These are phyloP conservation scores for Diadema setosum DNA, from an alignment of 35 echinoderm and acorn worm species.

Conservation along the genomic window DNA sequence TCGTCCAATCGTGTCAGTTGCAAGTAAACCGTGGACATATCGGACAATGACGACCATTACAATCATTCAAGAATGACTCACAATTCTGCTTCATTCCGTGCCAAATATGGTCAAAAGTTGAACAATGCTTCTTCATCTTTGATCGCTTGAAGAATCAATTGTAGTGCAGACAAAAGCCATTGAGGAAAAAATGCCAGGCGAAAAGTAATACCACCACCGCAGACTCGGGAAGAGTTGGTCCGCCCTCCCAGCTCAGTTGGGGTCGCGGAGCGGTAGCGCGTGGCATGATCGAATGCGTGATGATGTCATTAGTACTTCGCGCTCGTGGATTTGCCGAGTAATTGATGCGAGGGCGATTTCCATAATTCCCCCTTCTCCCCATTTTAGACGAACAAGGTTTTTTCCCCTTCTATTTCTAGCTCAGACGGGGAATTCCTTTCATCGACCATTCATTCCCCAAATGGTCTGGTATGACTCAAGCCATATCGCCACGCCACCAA, in stretches of 20 bases:
- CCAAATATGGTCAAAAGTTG: too few species aligned
- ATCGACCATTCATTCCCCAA: not conserved
- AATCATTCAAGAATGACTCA: too few species aligned
- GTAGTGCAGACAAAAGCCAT: too few species aligned
- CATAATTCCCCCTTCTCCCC: not conserved
- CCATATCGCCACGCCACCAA: not conserved
- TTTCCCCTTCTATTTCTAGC: not conserved
- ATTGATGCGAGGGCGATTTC: conserved; percentile 8
- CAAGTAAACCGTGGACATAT: too few species aligned
- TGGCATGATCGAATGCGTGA: not conserved
- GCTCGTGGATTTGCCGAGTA: not conserved
- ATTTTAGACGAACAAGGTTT: too few species aligned
- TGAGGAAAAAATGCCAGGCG: too few species aligned
- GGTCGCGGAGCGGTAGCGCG: not conserved
- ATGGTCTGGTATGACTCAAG: not conserved
- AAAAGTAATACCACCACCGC: too few species aligned
- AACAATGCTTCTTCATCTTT: too few species aligned
- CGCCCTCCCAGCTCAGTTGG: not conserved
- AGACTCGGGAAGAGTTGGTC: not conserved
- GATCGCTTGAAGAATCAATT: too few species aligned
- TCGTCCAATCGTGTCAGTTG: too few species aligned
- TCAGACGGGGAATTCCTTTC: not conserved
- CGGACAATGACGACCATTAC: too few species aligned
- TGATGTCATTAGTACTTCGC: conserved; percentile 2
- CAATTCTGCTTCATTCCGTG: too few species aligned